Base-by-base conservation (phyloP, 2,888 invertebrate species). In the Drosophila mimica region DNA sequence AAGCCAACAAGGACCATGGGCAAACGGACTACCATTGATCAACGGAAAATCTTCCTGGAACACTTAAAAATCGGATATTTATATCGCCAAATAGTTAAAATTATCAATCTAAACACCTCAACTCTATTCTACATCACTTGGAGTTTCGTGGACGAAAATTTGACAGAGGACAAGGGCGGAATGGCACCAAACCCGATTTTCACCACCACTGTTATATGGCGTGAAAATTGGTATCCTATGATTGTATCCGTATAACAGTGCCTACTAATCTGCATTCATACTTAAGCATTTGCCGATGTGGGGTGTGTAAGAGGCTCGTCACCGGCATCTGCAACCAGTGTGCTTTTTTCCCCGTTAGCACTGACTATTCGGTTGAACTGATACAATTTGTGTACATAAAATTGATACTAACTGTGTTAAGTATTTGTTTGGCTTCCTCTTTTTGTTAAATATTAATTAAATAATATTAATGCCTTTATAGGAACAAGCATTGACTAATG, bases 301-400 rank as follows among this genome's bases (percentile, higher is more conserved):
- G 8, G 46, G 25, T 25, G 79, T 58, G 74, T 81, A 79, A 82
- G 88, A 83, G 83, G 83, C 83, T 88, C 83, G 83, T 83, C 85
- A 70, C 80, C 78, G 78, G 81, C 71, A 59, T 54, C 63, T 43
- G 68, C 43, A 58, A 33, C 20, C 58, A 63, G 38, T 36, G 74
- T 43, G 43, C 25, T 66, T 30, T 43, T 53, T 52, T 49, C n/a
- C 38, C 56, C 25, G 38, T 28, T 33, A 33, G 13, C 33, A 48
- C 13, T 61, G 6, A 8, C 36, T 58, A 53, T 9, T 30, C 6
- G 25, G 38, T 36, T 20, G 4, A 51, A 30, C 4, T 49, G 28
- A 25, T 28, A 13, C 6, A n/a, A 3, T 25, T 1, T 46, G n/a
- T 25, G 11, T n/a, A 31, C 11, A 30, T 36, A 13, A 13, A 9